Base-by-base conservation (phyloP, 2,113 vertebrate genomes). In the Beaufortia kweichowensis region DNA sequence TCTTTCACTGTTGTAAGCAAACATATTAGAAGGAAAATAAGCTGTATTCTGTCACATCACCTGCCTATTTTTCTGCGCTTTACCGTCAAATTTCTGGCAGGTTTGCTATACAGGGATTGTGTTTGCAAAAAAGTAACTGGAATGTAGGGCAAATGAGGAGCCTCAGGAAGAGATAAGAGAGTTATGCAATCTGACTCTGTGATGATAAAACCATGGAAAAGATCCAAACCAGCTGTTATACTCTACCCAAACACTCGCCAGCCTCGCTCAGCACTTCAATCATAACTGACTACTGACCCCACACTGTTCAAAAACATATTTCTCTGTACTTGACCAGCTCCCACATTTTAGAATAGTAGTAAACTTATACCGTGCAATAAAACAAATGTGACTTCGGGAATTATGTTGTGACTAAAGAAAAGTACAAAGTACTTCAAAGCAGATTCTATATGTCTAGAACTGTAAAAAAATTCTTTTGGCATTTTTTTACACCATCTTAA, bases 111-210 rank as follows among this genome's bases (percentile, higher is more conserved):
- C 55, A 28, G 35, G 55, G 56, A 63, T 39, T 75, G 26, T 48
- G 4, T 48, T 66, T 53, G n/a, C n/a, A n/a, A 48, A 55, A 10
- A 41, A 67, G 17, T 43, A n/a, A 19, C n/a, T 55, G 61, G 67
- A 69, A 80, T 80, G 77, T 79, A 69, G 73, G 64, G 31, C 73
- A 71, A 80, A 67, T 6, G 46, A 50, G 56, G n/a, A 63, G 79
- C 64, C 29, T 14, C 56, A 15, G 41, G 56, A 74, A 73, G 67
- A 83, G 57, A 77, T 83, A 74, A 77, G 28, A 43, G 41, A 75
- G 76, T 83, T 83, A 81, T 50, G 75, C 71, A 81, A 83, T 39
- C 72, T 71, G 71, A 65, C 24, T 55, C 66, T 66, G 46, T 76
- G 71, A 76, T 53, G 28, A 57, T 74, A 78, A 74, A 77, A 76